Evolutionary conservation across 2,797 vertebrate genomes (phyloP), one percentile per base, ranked within the genome.

Genomic region (Philypnodon macrostomus): DNA sequence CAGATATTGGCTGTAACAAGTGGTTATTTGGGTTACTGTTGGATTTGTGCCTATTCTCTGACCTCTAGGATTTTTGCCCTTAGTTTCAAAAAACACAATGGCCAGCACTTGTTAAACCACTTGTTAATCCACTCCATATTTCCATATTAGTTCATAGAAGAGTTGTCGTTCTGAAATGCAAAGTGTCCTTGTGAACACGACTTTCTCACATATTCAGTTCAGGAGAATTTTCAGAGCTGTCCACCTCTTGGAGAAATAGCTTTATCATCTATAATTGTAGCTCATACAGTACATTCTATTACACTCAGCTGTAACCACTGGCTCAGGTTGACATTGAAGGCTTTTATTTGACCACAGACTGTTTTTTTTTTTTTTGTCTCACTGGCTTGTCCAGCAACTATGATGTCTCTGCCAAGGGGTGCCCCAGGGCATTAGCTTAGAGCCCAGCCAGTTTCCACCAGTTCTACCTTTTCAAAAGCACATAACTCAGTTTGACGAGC

Each of bases 341-440:
- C 56, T 80, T 88, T 85, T 86, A 85, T 80, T 81, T 75, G 80
- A 73, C 62, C 85, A 77, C 73, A 29, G 62, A 87, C 87, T 85
- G 76, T 85, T 90, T 89, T 82, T 42, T 70, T 78, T 85, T 90
- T 89, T 82, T 42, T 70, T 78, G 85, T 84, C 84, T 87, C 85
- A 86, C 84, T 75, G 83, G 87, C 83, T 79, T 89, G 89, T 90
- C 86, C 89, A 84, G 87, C 55, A 80, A 85, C 87, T 90, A 3
- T 41, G 59, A 15, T 12, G 30, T 58, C 47, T 19, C 71, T 87
- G 84, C 85, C 85, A 73, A 88, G 79, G 83, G 72, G 63, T 56
- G 70, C 85, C 88, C 47, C 57, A 53, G 82, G 84, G 83, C 58
- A 75, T 80, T 75, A 37, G 57, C 70, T 73, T 56, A 72, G 86